Evolutionary conservation across 2,113 vertebrate species (phyloP), one percentile per base, ranked within the genome.

Genomic region (Bufo bufo): DNA sequence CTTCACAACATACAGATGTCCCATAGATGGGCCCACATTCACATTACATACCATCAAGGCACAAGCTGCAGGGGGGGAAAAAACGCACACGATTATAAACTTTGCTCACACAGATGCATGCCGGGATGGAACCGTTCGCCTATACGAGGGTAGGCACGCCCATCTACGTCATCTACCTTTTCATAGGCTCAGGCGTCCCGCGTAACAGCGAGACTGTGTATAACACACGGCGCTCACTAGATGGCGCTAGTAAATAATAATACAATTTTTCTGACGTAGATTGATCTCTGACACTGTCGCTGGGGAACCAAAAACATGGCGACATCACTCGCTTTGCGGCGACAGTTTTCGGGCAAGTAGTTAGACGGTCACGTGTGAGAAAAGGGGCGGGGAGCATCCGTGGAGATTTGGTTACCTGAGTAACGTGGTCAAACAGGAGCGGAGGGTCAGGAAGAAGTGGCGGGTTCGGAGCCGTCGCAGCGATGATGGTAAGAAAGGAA

Each of bases 351-450:
- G 19, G 47, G 12, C 0, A 63, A 17, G 12, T 2, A 6, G 43
- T 47, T 2, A 5, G n/a, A 8, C 56, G 59, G 33, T 86, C n/a
- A 78, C 71, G 54, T 86, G 75, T 0, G 13, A 20, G 1, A 58
- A 5, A 33, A 4, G 33, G 50, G 49, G 78, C 77, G 61, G 65
- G 66, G 80, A 59, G 52, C 16, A 45, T 59, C 86, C 80, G 19
- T 45, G 80, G 86, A 65, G 47, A 88, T 56, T 43, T 16, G 69
- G 91, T 91, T 89, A 78, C 91, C 75, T 43, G 3, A 78, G 45
- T 49, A 63, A 84, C 90, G 58, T 47, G 0, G 43, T 3, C 74
- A 84, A 52, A 89, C 63, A 81, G n/a, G 75, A 45, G n/a, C 7
- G 11, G 47, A 0, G 63, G 14, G 4, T 14, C 2, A 23, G 17